These are phyloP conservation scores for Disparrhopalites patrizii DNA, from an alignment of 2,888 invertebrate genomes.

Conservation along the genomic window DNA sequence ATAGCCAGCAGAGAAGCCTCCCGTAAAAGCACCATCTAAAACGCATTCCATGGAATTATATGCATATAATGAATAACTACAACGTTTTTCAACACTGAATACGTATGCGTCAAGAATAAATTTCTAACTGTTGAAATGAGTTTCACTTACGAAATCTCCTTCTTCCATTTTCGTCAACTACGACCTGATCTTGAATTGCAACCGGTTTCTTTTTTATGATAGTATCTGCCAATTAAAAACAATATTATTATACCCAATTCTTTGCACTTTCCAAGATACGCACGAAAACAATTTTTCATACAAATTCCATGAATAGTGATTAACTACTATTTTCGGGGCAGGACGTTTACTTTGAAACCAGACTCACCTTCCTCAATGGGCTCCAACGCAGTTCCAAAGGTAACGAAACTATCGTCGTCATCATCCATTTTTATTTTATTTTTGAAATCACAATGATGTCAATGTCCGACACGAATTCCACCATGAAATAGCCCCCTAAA, in stretches of 20 bases:
- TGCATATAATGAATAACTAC: too few relatives aligned
- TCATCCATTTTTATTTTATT: conserved; percentile 23
- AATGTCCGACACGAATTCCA: too few relatives aligned
- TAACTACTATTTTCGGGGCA: neutral
- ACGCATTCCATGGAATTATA: too few relatives aligned
- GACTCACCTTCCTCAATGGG: conserved; percentile 74
- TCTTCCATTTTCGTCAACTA: conserved; percentile 80
- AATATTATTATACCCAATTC: too few relatives aligned
- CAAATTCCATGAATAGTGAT: neutral
- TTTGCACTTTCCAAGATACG: too few relatives aligned
- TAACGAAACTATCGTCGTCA: conserved; percentile 64
- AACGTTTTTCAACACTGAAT: too few relatives aligned
- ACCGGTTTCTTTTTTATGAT: conserved; percentile 75
- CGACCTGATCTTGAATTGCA: conserved; percentile 75
- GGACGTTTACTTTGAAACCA: neutral
- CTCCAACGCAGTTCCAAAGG: conserved; percentile 77
- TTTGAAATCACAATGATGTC: too few relatives aligned
- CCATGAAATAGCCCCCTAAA: too few relatives aligned
- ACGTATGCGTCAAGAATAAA: too few relatives aligned
- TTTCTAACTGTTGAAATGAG: too few relatives aligned
- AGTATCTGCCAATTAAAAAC: conserved; percentile 60
- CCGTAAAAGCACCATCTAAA: conserved; percentile 99
- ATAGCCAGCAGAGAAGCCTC: conserved; percentile 96
- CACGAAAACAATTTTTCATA: too few relatives aligned
- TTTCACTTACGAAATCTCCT: conserved; percentile 91